Conservation (phyloP, 2,113 vertebrate genomes). For the Chiloscyllium plagiosum region DNA sequence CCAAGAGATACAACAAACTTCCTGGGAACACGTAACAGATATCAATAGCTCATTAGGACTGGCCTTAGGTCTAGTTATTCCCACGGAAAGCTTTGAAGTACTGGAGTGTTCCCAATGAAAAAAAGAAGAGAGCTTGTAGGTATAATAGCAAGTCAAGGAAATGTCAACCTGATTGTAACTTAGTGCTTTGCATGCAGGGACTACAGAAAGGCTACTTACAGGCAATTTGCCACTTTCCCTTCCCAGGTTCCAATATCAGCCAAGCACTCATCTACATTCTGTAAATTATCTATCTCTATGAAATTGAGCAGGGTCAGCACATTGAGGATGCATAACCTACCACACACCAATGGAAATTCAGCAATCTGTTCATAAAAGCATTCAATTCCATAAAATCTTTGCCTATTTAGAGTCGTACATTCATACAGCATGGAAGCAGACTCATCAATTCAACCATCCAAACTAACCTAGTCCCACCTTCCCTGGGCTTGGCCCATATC, state of each 20-base stretch:
- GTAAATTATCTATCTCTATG: not conserved
- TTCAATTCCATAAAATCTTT: not conserved
- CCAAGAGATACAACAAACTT: not conserved
- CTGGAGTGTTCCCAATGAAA: not conserved
- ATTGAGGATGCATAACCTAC: not conserved
- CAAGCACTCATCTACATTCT: not conserved
- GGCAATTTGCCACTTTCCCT: not conserved
- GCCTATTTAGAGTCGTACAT: not conserved
- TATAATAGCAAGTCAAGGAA: not conserved
- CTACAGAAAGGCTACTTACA: not conserved
- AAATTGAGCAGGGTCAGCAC: not conserved
- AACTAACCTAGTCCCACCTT: too few relatives aligned
- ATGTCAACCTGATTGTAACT: not conserved
- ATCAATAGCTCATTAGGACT: not conserved
- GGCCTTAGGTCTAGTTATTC: not conserved
- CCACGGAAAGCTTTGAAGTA: not conserved
- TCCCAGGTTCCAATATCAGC: not conserved
- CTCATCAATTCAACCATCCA: too few relatives aligned
- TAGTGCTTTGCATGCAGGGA: not conserved
- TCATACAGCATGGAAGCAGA: too few relatives aligned
- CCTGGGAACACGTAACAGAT: not conserved
- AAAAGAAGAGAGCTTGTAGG: not conserved
- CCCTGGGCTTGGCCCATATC: too few relatives aligned
- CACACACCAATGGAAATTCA: not conserved
- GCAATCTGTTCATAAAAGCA: not conserved